Base-by-base conservation (phyloP, 1,140 invertebrate species). In the Apis florea region DNA sequence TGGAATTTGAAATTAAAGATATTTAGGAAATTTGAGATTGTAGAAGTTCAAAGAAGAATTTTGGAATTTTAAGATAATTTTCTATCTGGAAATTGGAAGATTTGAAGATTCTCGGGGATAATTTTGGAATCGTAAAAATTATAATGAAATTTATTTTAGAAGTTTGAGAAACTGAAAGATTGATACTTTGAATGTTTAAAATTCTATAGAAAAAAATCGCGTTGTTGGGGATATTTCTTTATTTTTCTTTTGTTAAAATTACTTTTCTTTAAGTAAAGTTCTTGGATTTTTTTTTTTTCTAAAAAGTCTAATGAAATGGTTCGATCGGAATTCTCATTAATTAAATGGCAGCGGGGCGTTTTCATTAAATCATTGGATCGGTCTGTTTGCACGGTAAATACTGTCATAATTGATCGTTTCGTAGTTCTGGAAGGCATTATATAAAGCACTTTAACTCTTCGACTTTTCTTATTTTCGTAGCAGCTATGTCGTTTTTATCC, bases 371-470 rank as follows among this genome's bases (percentile, higher is more conserved):
- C 53, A 66, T 73, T 61, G 31, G 59, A n/a, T 49, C 24, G 59
- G 59, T 26, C 59, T 64, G 70, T 73, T 79, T 79, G 78, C 53
- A 47, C 78, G 11, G 59, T 73, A 73, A 79, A 73, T 73, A 63
- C 68, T 58, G 26, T 73, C 47, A 56, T 79, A 79, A 79, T 79
- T 73, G 78, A 73, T 73, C 69, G 51, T 17, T 31, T 21, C 11
- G 21, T 47, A 59, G 21, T 19, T 24, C 40, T 40, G 13, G 31
- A 13, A 63, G 26, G 49, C 47, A 54, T 49, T 75, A 73, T 47
- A 40, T 40, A 64, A 47, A 49, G 51, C 53, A 64, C n/a, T 66
- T n/a, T 40, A 13, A 17, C 21, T 17, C 9, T 15, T 49, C 67
- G 31, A 24, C 54, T 73, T 59, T 19, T 26, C 40, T n/a, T 21